phyloP scores from a whole-genome alignment of 2,888 invertebrate species.

The Dryobotodes eremita region DNA sequence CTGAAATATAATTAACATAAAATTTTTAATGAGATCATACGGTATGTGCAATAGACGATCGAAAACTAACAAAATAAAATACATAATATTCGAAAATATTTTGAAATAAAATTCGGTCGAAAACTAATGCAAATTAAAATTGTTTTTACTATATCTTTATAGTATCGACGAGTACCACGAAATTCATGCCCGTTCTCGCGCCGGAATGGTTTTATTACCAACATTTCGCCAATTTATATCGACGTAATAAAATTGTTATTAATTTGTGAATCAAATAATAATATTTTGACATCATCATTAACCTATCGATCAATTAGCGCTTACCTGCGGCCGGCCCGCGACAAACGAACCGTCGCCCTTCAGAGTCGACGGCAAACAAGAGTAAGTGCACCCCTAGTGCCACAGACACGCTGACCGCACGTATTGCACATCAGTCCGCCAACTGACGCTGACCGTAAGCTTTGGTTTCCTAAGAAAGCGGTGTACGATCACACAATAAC shows the following conservation, averaged over 20 bases:
- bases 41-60: not conserved
- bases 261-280: not conserved
- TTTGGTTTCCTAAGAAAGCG: not conserved
- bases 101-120: not conserved
- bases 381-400: not conserved
- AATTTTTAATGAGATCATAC: not conserved
- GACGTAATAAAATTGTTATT: not conserved
- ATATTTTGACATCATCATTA: not conserved
- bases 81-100: not conserved
- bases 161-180: not conserved
- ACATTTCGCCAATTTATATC: not conserved
- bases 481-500: not conserved
- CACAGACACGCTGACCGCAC: not conserved
- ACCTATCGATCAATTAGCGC: not conserved
- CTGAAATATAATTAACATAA: too few species aligned
- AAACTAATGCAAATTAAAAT: not conserved
- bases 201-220: not conserved
- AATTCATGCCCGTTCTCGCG: not conserved
- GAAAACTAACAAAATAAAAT: not conserved
- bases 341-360: not conserved
- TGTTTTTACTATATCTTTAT: not conserved
- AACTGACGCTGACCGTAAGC: not conserved
- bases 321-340: not conserved
- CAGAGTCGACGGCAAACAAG: not conserved
- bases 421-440: not conserved